Evolutionary conservation across 1,140 invertebrate species (phyloP), one percentile per base, ranked within the genome.

Genomic region (Cotesia vestalis): DNA sequence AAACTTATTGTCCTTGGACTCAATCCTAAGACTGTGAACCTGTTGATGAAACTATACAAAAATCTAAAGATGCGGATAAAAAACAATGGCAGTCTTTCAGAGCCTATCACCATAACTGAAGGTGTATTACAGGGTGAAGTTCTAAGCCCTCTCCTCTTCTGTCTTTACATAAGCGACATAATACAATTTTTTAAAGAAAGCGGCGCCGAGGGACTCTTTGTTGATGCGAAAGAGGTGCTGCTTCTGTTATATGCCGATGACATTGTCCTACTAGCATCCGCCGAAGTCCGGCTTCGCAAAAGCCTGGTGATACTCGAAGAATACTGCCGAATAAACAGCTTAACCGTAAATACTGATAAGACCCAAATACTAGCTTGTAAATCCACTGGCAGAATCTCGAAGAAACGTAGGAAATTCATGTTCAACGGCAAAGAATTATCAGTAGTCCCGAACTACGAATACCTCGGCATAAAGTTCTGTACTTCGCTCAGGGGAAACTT

Each of bases 171-270:
- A 3, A 11, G 11, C 52, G 67, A 69, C 12, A 36, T 69, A 20
- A 12, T 34, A 8, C n/a, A 4, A 5, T 35, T 35, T 36, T 63
- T 63, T n/a, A 17, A 35, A 59, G n/a, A 4, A 4, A 12, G 14
- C 0, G 36, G 38, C 17, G 66, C 51, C 9, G 35, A 35, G n/a
- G 61, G 61, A 12, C 1, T 63, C 6, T 17, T 34, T 12, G 9
- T 66, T 5, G 36, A 38, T 14, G 14, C 17, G 38, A 6, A 17
- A 0, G 68, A 76, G 35, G 52, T 74, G 5, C 3, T 72, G n/a
- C 34, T 77, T 1, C 38, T 77, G 6, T 67, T 73, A 20, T 76
- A 74, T 14, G 76, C 69, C 4, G 73, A 77, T 60, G 76, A 76
- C 46, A 12, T 74, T 14, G 62, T 62, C 75, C 0, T 73, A 66